phyloP scores from a whole-genome alignment of 2,888 invertebrate species.

The Panopea generosa region DNA sequence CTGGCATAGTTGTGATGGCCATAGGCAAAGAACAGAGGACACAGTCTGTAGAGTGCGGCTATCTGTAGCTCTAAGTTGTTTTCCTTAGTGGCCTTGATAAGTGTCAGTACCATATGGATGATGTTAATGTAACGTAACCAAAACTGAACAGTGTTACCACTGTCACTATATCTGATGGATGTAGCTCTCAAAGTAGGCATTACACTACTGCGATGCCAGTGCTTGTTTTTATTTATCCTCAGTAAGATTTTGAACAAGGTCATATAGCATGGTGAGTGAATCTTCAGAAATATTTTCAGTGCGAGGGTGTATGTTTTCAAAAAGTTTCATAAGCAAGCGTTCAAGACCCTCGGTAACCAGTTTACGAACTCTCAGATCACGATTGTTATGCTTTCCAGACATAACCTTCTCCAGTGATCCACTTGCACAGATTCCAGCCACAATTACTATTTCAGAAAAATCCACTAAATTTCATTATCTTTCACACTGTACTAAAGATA shows the following conservation, averaged over 20 bases:
- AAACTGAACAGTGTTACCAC: too few species aligned
- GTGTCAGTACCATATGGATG: too few species aligned
- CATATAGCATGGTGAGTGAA: neutral
- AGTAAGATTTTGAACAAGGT: constrained; percentile 10
- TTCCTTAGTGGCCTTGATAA: too few species aligned
- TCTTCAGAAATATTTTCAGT: neutral
- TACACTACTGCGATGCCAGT: constrained; percentile 4
- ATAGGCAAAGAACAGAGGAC: too few species aligned
- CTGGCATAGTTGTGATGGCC: too few species aligned
- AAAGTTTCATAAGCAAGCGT: constrained; percentile 22
- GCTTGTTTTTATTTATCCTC: neutral
- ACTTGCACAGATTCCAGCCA: constrained; percentile 45
- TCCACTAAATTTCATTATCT: constrained; percentile 44
- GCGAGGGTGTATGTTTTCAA: constrained; percentile 6
- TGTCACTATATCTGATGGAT: constrained; percentile 55
- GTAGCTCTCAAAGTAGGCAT: constrained; percentile 16
- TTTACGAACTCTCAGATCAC: constrained; percentile 55
- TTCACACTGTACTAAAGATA: constrained; percentile 40
- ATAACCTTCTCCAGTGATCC: constrained; percentile 50
- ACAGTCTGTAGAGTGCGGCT: too few species aligned
- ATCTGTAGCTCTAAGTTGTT: too few species aligned
- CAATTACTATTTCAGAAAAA: constrained; percentile 41
- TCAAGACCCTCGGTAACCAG: constrained; percentile 35
- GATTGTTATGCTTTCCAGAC: constrained; percentile 27
- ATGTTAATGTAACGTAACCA: too few species aligned